These are phyloP conservation scores for Hapalemur alaotrensis DNA, from an alignment of 2,797 vertebrate genomes.

Conservation along the genomic window DNA sequence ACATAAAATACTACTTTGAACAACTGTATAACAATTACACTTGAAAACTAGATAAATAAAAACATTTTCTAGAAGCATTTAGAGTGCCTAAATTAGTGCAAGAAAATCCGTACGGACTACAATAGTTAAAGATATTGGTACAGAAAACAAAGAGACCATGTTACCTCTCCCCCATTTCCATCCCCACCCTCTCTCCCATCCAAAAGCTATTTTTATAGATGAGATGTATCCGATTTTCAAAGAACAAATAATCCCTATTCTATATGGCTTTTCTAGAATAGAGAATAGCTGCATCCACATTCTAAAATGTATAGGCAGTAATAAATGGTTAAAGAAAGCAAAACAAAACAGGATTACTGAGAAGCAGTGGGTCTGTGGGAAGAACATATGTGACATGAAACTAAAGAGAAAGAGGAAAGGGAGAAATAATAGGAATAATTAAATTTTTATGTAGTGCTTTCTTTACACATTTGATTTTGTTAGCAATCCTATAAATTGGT, in stretches of 20 bases:
- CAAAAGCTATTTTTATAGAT: neutral
- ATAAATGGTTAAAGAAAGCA: neutral
- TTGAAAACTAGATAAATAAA: slow-evolving; percentile 4
- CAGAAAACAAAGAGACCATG: neutral
- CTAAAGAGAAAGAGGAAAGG: neutral
- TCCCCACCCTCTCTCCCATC: neutral
- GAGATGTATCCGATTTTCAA: neutral
- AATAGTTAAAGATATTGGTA: neutral
- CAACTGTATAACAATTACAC: neutral
- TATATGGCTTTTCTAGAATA: neutral
- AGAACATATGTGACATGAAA: neutral
- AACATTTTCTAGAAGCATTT: neutral
- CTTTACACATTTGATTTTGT: neutral
- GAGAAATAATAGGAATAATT: neutral
- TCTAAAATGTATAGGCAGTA: neutral
- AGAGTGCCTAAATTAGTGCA: neutral
- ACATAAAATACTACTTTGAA: slow-evolving; percentile 6
- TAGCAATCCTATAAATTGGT: neutral
- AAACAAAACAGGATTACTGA: neutral
- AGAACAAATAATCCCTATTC: neutral
- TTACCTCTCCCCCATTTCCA: neutral
- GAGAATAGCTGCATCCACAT: neutral
- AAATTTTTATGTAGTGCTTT: neutral
- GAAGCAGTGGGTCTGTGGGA: neutral
- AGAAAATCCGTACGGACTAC: neutral